phyloP scores from a whole-genome alignment of 2,113 vertebrate species.

The Mustelus asterias region DNA sequence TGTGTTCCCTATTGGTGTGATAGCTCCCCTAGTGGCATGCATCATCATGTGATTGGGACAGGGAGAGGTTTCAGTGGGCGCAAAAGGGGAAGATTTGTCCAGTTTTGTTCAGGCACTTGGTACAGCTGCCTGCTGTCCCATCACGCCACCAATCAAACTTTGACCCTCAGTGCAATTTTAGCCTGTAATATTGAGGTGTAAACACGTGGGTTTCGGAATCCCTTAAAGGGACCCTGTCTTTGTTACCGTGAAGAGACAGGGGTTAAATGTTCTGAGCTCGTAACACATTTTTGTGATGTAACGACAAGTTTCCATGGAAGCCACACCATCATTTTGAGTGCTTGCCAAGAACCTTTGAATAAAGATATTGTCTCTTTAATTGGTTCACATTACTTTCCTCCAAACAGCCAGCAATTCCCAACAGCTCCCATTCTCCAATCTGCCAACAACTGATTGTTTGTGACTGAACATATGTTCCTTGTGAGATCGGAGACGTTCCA shows the following conservation, averaged over 20 bases:
- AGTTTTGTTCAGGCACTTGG: neutral
- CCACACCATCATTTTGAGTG: slow-evolving; percentile 10
- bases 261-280: neutral
- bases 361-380: slow-evolving; percentile 30
- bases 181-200: neutral
- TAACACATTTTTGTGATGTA: neutral
- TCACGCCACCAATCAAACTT: neutral
- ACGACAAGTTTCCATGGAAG: slow-evolving; percentile 21
- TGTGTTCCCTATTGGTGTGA: neutral
- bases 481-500: neutral
- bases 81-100: neutral
- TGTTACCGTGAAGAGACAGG: neutral
- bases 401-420: slow-evolving; percentile 1
- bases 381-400: slow-evolving; percentile 28
- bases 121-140: neutral
- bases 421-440: slow-evolving; percentile 13
- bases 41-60: neutral
- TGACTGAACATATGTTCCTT: slow-evolving; percentile 24
- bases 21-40: neutral
- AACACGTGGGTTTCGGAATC: neutral
- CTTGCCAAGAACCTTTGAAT: slow-evolving; percentile 26
- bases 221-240: neutral
- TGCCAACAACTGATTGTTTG: slow-evolving; percentile 9
- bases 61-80: neutral
- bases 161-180: neutral